phyloP scores from a whole-genome alignment of 1,140 invertebrate species.

The Ceratina calcarata region DNA sequence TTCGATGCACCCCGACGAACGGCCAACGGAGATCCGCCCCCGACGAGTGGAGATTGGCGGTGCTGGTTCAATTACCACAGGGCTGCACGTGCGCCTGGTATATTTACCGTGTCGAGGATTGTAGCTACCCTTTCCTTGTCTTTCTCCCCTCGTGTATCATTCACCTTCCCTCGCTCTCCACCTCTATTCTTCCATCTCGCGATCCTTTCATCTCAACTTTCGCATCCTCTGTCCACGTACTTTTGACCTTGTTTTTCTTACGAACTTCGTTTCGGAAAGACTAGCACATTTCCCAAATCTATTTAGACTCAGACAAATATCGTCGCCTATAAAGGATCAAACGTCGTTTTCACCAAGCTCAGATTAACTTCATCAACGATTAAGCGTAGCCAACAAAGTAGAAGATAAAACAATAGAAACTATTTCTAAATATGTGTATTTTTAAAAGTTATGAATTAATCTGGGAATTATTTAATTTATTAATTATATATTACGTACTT shows the following conservation, averaged over 20 bases:
- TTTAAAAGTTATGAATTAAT: too few species aligned
- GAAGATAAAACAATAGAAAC: too few species aligned
- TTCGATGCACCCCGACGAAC: conserved; percentile 41
- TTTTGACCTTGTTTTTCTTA: background rate
- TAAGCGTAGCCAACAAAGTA: too few species aligned
- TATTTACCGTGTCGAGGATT: conserved; percentile 34
- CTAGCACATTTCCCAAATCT: background rate
- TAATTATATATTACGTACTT: too few species aligned
- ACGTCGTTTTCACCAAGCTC: too few species aligned
- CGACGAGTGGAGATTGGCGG: conserved; percentile 75
- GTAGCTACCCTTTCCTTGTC: conserved; percentile 10
- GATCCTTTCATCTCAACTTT: too few species aligned
- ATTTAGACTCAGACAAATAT: too few species aligned
- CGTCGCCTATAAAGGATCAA: too few species aligned
- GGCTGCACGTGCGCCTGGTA: conserved; percentile 53
- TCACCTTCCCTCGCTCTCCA: conserved; percentile 18
- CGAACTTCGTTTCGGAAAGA: background rate
- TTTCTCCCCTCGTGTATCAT: too few species aligned
- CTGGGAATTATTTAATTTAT: too few species aligned
- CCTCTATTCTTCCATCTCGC: conserved; percentile 1
- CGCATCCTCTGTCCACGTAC: background rate
- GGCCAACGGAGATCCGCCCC: conserved; percentile 73
- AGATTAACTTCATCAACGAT: too few species aligned
- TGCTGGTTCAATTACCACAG: conserved; percentile 44
- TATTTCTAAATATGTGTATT: too few species aligned